phyloP scores from a whole-genome alignment of 2,888 invertebrate genomes.

The Ischnura elegans region DNA sequence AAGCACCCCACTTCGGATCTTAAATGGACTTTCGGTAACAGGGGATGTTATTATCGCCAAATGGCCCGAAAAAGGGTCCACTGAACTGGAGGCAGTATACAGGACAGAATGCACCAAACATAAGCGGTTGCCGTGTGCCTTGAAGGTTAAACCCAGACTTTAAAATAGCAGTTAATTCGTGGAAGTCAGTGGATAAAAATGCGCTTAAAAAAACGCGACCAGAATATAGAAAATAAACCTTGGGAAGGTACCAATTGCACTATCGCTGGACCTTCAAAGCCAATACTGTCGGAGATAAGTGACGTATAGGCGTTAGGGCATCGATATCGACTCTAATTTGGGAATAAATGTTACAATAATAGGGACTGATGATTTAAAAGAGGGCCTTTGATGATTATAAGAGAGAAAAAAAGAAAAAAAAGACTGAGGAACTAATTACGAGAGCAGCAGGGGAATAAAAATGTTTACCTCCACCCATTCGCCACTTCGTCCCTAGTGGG shows the following conservation, averaged over 20 bases:
- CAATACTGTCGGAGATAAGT: neutral
- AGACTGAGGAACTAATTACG: too few relatives aligned
- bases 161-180: neutral
- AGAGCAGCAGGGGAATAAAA: too few relatives aligned
- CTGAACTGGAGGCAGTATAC: neutral
- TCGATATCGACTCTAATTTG: too few relatives aligned
- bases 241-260: neutral
- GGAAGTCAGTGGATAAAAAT: neutral
- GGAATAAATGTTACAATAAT: too few relatives aligned
- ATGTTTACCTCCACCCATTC: too few relatives aligned
- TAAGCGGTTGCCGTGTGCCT: neutral
- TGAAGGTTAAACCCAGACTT: neutral
- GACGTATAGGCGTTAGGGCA: neutral
- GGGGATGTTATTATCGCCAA: neutral
- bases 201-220: neutral
- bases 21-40: neutral
- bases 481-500: too few relatives aligned
- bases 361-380: too few relatives aligned
- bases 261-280: neutral
- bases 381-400: too few relatives aligned
- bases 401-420: too few relatives aligned
- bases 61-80: neutral
- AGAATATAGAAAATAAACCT: neutral
- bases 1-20: neutral
- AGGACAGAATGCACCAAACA: neutral